phyloP scores from a whole-genome alignment of 2,797 vertebrate genomes.

The Pangasius sanitwongsei region DNA sequence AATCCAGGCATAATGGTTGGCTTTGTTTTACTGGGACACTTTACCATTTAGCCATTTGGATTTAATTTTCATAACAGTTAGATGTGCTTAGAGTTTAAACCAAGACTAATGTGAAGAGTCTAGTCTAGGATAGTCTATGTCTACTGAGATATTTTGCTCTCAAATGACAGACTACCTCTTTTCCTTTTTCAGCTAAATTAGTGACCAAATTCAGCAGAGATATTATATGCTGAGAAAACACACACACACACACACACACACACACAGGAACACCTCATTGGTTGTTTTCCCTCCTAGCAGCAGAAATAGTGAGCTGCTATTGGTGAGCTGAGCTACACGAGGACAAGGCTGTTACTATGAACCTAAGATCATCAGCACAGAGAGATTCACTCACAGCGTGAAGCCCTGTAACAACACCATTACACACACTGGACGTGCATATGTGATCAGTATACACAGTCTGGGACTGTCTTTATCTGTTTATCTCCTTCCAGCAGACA shows the following conservation, averaged over 20 bases:
- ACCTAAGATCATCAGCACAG: slow-evolving; percentile 24
- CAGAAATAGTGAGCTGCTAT: slow-evolving; percentile 44
- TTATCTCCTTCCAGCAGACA: slow-evolving; percentile 28
- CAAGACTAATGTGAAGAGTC: background rate
- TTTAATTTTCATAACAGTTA: background rate
- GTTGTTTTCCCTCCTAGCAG: slow-evolving; percentile 41
- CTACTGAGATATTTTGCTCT: background rate
- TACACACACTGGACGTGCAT: background rate
- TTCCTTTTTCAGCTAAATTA: background rate
- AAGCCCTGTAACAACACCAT: background rate
- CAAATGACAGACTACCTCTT: background rate
- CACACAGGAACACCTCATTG: slow-evolving; percentile 30
- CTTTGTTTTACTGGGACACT: background rate
- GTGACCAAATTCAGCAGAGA: background rate
- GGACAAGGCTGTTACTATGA: slow-evolving; percentile 55
- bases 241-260: background rate
- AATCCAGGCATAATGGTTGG: background rate
- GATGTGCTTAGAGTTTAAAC: background rate
- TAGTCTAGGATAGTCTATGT: background rate
- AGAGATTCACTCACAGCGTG: slow-evolving; percentile 26
- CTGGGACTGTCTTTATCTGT: slow-evolving; percentile 27
- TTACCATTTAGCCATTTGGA: background rate
- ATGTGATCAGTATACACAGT: slow-evolving; percentile 1
- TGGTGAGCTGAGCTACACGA: slow-evolving; percentile 39
- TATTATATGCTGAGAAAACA: background rate